Evolutionary conservation across 2,113 vertebrate genomes (phyloP), one percentile per base, ranked within the genome.

Genomic region (Amia ocellicauda): DNA sequence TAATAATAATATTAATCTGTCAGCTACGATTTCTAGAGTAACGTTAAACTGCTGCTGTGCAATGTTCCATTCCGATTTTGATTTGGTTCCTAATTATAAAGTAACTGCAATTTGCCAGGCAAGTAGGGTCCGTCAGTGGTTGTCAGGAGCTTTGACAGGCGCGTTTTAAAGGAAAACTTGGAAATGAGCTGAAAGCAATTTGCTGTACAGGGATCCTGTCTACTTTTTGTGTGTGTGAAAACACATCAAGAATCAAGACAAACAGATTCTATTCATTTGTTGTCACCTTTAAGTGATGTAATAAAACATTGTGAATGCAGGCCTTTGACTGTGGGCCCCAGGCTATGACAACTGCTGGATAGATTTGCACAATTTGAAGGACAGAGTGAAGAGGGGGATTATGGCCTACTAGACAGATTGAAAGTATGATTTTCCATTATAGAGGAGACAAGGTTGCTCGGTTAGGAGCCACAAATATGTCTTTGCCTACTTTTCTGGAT

Each of bases 401-500:
- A 86, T 84, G 86, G 81, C 82, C 82, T 54, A 88, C 75, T 75
- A 88, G 84, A 89, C 88, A 89, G 85, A 90, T 88, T 88, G 86
- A 82, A 88, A 84, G 80, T 90, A 86, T 88, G 85, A 85, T 85
- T 89, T 89, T 85, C 82, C 80, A 88, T 90, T 87, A 87, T 71
- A 71, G 66, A 64, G 51, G 51, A 54, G 51, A 24, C 51, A 54
- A 54, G 51, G 51, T 54, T 54, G 70, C 70, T 62, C 66, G 58
- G 43, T 58, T 58, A 51, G 61, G 66, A 72, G 50, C 63, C 62
- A 58, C 65, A 72, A 54, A 64, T 56, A 61, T 62, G 40, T 68
- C 79, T 80, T 78, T 79, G 80, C 82, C 85, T 83, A 85, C 77
- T 85, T 88, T 83, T 77, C 76, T 41, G 67, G 75, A 82, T 75